Evolutionary conservation across 37 sponge, comb jelly and placozoan genomes (phyloP).

Genomic region (Bolinopsis microptera): DNA sequence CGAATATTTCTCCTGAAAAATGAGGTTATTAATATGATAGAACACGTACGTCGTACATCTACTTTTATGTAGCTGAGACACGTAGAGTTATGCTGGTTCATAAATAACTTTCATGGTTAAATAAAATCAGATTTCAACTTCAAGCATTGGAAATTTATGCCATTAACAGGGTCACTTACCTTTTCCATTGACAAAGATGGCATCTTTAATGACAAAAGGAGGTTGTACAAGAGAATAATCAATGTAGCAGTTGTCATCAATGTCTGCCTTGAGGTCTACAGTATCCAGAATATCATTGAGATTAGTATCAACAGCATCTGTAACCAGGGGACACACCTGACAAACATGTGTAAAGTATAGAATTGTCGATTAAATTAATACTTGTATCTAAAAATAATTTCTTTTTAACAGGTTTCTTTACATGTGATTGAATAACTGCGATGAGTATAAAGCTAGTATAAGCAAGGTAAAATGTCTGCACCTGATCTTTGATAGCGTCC

Average conservation of each 20-base stretch:
- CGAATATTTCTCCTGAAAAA: conserved; percentile 15
- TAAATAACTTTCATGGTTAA: background rate
- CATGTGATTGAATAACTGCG: too few relatives aligned
- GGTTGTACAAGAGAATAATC: conserved; percentile 20
- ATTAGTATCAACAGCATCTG: background rate
- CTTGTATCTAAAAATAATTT: too few relatives aligned
- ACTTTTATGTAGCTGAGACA: background rate
- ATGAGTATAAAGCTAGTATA: too few relatives aligned
- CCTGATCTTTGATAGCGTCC: background rate
- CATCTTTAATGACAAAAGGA: conserved; percentile 19
- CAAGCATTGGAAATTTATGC: background rate
- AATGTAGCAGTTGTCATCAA: conserved; percentile 1
- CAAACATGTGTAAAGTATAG: too few relatives aligned
- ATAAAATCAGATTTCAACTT: background rate
- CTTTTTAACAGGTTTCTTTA: too few relatives aligned
- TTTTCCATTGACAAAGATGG: conserved; percentile 40
- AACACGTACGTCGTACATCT: background rate
- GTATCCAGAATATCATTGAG: background rate
- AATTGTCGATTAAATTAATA: too few relatives aligned
- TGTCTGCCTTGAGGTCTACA: background rate
- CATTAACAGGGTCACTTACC: too few relatives aligned
- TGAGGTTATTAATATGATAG: too few relatives aligned
- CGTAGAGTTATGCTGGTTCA: background rate
- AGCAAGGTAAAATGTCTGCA: too few relatives aligned
- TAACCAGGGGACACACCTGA: conserved; percentile 51